Conservation (phyloP, 2,888 invertebrate genomes). For the Autographa gamma region DNA sequence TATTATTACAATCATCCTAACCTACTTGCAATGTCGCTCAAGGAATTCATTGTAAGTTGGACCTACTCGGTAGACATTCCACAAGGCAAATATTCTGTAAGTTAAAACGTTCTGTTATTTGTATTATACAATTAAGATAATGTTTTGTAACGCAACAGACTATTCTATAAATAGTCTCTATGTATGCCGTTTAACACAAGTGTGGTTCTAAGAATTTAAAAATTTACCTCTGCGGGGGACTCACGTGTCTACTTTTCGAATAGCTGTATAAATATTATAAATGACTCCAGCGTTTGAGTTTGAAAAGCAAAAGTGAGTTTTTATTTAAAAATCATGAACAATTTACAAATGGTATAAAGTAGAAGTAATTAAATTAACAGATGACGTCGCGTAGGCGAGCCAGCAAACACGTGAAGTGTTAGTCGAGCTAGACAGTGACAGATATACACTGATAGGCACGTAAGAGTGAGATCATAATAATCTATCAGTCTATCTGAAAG, state of each 20-base stretch:
- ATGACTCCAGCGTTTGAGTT: constrained; percentile 11
- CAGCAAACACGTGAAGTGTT: constrained; percentile 70
- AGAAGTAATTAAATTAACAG: constrained; percentile 83
- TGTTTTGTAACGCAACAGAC: constrained; percentile 33
- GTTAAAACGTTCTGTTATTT: constrained; percentile 41
- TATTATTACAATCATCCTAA: constrained; percentile 53
- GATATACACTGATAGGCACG: constrained; percentile 60
- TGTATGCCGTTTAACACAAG: constrained; percentile 26
- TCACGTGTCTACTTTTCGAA: constrained; percentile 15
- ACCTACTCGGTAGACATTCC: constrained; percentile 32
- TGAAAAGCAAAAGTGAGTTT: constrained; percentile 26
- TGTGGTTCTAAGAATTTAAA: constrained; percentile 43
- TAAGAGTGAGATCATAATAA: constrained; percentile 76
- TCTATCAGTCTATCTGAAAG: constrained; percentile 69
- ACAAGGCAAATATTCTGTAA: constrained; percentile 43
- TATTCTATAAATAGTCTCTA: constrained; percentile 41
- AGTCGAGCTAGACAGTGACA: constrained; percentile 72
- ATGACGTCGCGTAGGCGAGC: constrained; percentile 76
- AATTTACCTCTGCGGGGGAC: constrained; percentile 51
- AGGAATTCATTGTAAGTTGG: constrained; percentile 42
- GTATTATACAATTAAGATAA: constrained; percentile 48
- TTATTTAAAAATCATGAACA: constrained; percentile 55
- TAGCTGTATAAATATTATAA: constrained; percentile 15
- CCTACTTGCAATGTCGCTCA: constrained; percentile 56
- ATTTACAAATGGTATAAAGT: constrained; percentile 64